Percentiles rank a stretch among this genome's conserved stretches.
These are phyloP conservation scores for Clusia tigrina DNA, from an alignment of 2,888 invertebrate species.

Conservation along the genomic window DNA sequence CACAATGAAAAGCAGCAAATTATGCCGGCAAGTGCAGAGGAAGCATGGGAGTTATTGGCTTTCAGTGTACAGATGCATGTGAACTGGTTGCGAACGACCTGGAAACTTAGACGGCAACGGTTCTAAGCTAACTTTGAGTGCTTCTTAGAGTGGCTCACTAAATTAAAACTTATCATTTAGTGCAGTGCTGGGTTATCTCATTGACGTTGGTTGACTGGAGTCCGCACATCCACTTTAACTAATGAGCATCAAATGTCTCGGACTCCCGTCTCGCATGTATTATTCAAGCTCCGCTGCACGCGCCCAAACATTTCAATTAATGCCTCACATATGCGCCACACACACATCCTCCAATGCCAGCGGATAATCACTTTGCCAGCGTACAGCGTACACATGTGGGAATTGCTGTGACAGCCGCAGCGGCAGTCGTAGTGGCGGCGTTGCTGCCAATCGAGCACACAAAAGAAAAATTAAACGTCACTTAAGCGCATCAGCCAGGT, in stretches of 20 bases:
- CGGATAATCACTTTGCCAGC: slow-evolving; percentile 62
- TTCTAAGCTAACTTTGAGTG: no score
- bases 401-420: slow-evolving; percentile 37
- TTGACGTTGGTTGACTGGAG: no score
- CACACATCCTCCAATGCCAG: neutral
- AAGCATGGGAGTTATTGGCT: neutral
- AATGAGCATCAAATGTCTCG: slow-evolving; percentile 61
- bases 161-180: no score
- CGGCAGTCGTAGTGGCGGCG: neutral
- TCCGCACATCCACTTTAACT: slow-evolving; percentile 57
- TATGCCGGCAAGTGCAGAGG: slow-evolving; percentile 12
- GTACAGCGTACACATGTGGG: slow-evolving; percentile 60
- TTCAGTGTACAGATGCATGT: no score
- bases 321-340: slow-evolving; percentile 36
- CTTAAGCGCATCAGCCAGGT: neutral
- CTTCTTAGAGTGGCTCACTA: no score
- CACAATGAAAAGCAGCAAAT: neutral
- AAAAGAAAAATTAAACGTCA: neutral
- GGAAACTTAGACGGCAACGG: no score
- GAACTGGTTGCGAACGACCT: no score
- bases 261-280: slow-evolving; percentile 55
- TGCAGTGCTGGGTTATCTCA: no score
- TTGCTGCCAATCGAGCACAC: neutral
- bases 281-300: slow-evolving; percentile 50
- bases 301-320: slow-evolving; percentile 50